Evolutionary conservation across 2,888 invertebrate genomes (phyloP).

Genomic region (Drosophila fungiperda): DNA sequence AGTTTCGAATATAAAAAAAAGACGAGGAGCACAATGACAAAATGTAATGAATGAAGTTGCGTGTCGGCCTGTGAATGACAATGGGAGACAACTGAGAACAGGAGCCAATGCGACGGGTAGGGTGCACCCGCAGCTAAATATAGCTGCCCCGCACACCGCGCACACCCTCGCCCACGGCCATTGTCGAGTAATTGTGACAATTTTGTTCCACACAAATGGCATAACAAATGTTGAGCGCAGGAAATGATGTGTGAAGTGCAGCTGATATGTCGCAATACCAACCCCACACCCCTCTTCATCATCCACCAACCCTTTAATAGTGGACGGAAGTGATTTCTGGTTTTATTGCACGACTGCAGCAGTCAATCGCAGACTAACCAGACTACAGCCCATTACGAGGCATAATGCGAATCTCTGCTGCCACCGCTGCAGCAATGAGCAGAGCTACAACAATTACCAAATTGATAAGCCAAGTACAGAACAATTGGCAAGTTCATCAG

Average conservation of each 20-base stretch:
- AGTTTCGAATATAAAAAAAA: slow-evolving; percentile 13
- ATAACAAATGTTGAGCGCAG: slow-evolving; percentile 70
- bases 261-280: slow-evolving; percentile 31
- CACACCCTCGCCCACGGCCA: slow-evolving; percentile 3
- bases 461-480: neutral
- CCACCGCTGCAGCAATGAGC: slow-evolving; percentile 5
- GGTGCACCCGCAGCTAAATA: slow-evolving; percentile 52
- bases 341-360: slow-evolving; percentile 48
- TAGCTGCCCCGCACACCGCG: slow-evolving; percentile 34
- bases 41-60: slow-evolving; percentile 71
- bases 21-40: slow-evolving; percentile 53
- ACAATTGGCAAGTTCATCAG: neutral
- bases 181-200: slow-evolving; percentile 71
- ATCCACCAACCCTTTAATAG: slow-evolving; percentile 13
- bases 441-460: neutral
- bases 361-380: slow-evolving; percentile 20
- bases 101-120: slow-evolving; percentile 4
- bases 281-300: neutral
- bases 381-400: slow-evolving; percentile 6
- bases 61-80: slow-evolving; percentile 35
- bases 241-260: slow-evolving; percentile 72
- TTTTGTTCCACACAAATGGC: slow-evolving; percentile 73
- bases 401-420: slow-evolving; percentile 24
- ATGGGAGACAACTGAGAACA: slow-evolving; percentile 27
- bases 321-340: slow-evolving; percentile 71